Evolutionary conservation across 2,888 invertebrate species (phyloP), one percentile per base, ranked within the genome.

Genomic region (Epistrophe grossulariae): DNA sequence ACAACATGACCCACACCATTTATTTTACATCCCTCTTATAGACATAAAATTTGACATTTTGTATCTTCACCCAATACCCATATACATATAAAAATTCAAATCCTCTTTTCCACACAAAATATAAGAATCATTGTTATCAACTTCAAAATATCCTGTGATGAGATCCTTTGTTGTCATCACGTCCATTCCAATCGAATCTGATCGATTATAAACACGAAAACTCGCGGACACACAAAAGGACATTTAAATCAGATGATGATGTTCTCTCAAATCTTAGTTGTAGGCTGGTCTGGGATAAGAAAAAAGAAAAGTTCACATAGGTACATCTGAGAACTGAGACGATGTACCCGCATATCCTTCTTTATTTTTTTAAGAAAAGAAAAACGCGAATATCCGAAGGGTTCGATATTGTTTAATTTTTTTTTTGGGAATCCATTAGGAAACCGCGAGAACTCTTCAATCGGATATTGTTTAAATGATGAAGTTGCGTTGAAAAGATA

Each of bases 131-230:
- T 52, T 68, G 48, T 71, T 64, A 38, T 48, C 45, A 71, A 57
- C 60, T 55, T 70, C 24, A 38, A 48, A 24, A 60, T 77, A 78
- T 81, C 81, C 81, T 79, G 81, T 64, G 71, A 57, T 24, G 17
- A 74, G 24, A 62, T 80, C 84, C 73, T 80, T 88, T 88, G 88
- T 88, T 84, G 31, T 57, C 64, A 84, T 88, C 88, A 88, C 88
- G 88, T 88, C 88, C 80, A 84, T 88, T 84, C 71, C 57, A 84
- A 70, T 88, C 79, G 84, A 88, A 84, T 77, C 80, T 84, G 88
- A 88, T 88, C 88, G 88, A 88, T 88, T 88, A 77, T 84, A 70
- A 84, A 68, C 64, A 76, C 17, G 57, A 64, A 83, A 71, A 50
- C 79, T 64, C 82, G 78, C 79, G 79, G 79, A 76, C 82, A 78